Evolutionary conservation across 2,888 invertebrate species (phyloP).

Genomic region (Fabriciana adippe): DNA sequence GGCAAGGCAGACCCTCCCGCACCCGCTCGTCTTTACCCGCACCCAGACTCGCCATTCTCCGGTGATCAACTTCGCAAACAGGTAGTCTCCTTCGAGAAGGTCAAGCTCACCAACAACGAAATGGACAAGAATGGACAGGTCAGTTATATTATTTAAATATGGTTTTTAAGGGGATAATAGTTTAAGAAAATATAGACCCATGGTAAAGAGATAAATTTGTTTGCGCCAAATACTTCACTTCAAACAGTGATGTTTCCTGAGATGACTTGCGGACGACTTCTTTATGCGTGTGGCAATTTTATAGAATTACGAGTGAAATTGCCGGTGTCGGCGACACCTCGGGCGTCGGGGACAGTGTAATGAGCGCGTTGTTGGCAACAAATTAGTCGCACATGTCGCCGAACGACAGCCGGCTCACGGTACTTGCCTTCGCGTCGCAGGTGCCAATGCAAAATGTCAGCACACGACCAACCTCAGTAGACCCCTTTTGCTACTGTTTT

Average conservation of each 20-base stretch:
- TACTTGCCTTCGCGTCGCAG: conserved; percentile 62
- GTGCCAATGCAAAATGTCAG: conserved; percentile 70
- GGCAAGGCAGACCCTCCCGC: conserved; percentile 99
- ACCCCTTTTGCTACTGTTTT: conserved; percentile 31
- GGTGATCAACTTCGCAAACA: conserved; percentile 98
- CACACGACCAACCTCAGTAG: conserved; percentile 40
- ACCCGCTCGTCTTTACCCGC: conserved; percentile 95
- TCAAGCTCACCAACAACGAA: conserved; percentile 98
- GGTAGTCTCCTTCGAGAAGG: conserved; percentile 98
- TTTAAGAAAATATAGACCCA: not conserved
- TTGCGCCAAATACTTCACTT: conserved; percentile 18
- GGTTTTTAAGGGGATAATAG: not conserved
- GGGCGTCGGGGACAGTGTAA: conserved; percentile 67
- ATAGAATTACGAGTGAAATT: conserved; percentile 73
- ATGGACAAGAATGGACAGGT: conserved; percentile 98
- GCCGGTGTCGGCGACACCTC: conserved; percentile 72
- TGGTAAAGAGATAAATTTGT: not conserved
- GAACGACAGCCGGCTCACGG: conserved; percentile 68
- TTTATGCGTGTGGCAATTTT: conserved; percentile 70
- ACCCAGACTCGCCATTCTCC: conserved; percentile 98
- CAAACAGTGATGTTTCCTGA: conserved; percentile 45
- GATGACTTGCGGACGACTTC: conserved; percentile 58
- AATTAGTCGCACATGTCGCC: conserved; percentile 79
- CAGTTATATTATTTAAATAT: conserved; percentile 57
- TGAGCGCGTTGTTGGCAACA: conserved; percentile 71